phyloP scores from a whole-genome alignment of 2,113 vertebrate genomes.

The Oreochromis aureus region DNA sequence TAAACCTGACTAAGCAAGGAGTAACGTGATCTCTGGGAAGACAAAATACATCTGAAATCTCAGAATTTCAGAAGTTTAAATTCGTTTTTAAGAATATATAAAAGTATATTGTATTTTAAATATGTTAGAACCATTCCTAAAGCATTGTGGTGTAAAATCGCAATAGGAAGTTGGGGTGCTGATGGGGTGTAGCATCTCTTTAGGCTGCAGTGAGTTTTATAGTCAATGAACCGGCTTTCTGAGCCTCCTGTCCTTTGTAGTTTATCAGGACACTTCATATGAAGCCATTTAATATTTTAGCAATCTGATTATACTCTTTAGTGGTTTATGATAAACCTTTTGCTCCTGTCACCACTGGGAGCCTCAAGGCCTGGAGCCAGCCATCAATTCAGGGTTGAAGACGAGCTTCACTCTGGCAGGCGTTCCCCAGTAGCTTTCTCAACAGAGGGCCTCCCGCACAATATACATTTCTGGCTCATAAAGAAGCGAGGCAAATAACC shows the following conservation, averaged over 20 bases:
- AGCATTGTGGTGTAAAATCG: not conserved
- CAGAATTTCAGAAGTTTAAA: not conserved
- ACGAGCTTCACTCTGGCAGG: not conserved
- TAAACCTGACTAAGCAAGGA: not conserved
- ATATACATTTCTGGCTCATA: constrained; percentile 37
- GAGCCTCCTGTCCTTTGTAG: not conserved
- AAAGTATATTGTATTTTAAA: not conserved
- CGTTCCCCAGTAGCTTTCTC: not conserved
- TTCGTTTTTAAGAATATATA: not conserved
- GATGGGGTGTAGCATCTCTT: not conserved
- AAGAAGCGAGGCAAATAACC: constrained; percentile 14
- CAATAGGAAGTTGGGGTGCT: not conserved
- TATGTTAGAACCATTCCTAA: not conserved
- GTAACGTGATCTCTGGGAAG: not conserved
- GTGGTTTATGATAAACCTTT: constrained; percentile 25
- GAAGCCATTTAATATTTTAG: not conserved
- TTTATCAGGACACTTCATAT: not conserved
- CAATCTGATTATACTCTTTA: constrained; percentile 6
- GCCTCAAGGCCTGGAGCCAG: not conserved
- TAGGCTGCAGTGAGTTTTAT: not conserved
- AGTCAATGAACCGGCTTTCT: not conserved
- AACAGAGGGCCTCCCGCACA: constrained; percentile 11
- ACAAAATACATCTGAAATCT: not conserved
- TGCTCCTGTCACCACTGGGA: constrained; percentile 14
- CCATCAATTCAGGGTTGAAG: constrained; percentile 10